phyloP scores from a whole-genome alignment of 2,888 invertebrate species.

The Horisme vitalbata region DNA sequence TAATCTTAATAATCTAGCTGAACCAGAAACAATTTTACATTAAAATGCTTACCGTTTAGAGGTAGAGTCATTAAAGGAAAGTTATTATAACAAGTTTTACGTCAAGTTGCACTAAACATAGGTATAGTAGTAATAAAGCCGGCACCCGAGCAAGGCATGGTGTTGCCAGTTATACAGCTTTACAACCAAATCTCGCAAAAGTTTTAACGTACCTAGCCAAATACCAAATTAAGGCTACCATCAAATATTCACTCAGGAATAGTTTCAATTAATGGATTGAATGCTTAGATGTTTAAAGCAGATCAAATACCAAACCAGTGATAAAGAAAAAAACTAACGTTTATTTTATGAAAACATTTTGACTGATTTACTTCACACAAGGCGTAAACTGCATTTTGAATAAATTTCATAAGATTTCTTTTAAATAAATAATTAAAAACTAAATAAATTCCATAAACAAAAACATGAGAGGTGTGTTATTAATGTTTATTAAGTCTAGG shows the following conservation, averaged over 20 bases:
- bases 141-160: constrained; percentile 7
- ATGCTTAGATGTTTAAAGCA: too few relatives aligned
- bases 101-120: constrained; percentile 24
- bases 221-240: not conserved
- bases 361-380: too few relatives aligned
- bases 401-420: too few relatives aligned
- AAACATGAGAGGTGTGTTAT: too few relatives aligned
- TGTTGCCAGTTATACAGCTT: constrained; percentile 4
- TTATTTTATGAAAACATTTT: too few relatives aligned
- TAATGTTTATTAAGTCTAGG: not conserved
- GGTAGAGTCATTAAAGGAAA: constrained; percentile 28
- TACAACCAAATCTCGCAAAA: constrained; percentile 2
- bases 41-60: constrained; percentile 28
- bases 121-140: constrained; percentile 23
- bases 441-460: too few relatives aligned
- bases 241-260: too few relatives aligned
- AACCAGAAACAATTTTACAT: constrained; percentile 25
- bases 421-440: too few relatives aligned
- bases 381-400: too few relatives aligned
- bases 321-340: too few relatives aligned
- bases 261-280: too few relatives aligned
- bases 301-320: too few relatives aligned
- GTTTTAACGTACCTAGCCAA: not conserved
- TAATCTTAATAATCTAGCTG: constrained; percentile 15
- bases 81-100: constrained; percentile 29